phyloP scores from a whole-genome alignment of 2,888 invertebrate species.

The Toxonevra muliebris region DNA sequence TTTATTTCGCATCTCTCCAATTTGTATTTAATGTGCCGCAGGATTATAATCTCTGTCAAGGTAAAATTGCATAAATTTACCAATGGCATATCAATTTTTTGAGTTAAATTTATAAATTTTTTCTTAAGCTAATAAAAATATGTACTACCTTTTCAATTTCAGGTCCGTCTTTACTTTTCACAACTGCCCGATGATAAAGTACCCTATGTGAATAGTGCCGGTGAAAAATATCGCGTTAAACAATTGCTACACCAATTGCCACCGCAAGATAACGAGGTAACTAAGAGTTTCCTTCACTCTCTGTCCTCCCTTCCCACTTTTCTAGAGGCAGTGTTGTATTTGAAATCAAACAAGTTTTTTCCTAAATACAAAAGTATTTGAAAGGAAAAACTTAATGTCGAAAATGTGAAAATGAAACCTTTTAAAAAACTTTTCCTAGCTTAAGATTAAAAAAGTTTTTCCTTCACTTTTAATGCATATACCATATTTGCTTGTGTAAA shows the following conservation, averaged over 20 bases:
- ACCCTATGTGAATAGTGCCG: constrained; percentile 94
- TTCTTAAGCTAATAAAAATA: too few relatives aligned
- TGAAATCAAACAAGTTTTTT: too few relatives aligned
- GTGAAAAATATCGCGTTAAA: constrained; percentile 91
- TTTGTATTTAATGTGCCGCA: too few relatives aligned
- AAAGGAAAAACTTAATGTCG: not conserved
- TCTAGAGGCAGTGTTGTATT: too few relatives aligned
- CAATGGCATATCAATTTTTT: constrained; percentile 1
- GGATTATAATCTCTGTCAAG: too few relatives aligned
- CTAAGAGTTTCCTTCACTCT: constrained; percentile 34
- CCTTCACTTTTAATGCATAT: constrained; percentile 6
- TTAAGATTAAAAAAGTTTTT: constrained; percentile 55
- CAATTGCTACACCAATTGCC: constrained; percentile 95
- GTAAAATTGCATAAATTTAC: too few relatives aligned
- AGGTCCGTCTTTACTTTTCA: constrained; percentile 98
- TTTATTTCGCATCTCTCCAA: too few relatives aligned
- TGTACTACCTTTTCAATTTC: constrained; percentile 53
- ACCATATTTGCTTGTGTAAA: constrained; percentile 33
- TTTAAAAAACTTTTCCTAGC: constrained; percentile 22
- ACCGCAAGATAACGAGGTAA: constrained; percentile 93
- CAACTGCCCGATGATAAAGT: constrained; percentile 96
- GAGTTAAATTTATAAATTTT: too few relatives aligned
- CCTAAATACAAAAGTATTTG: too few relatives aligned
- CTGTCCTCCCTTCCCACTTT: too few relatives aligned
- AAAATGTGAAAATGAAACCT: constrained; percentile 32